Evolutionary conservation across 1,140 invertebrate species (phyloP).

Genomic region (Hormaphis cornu): DNA sequence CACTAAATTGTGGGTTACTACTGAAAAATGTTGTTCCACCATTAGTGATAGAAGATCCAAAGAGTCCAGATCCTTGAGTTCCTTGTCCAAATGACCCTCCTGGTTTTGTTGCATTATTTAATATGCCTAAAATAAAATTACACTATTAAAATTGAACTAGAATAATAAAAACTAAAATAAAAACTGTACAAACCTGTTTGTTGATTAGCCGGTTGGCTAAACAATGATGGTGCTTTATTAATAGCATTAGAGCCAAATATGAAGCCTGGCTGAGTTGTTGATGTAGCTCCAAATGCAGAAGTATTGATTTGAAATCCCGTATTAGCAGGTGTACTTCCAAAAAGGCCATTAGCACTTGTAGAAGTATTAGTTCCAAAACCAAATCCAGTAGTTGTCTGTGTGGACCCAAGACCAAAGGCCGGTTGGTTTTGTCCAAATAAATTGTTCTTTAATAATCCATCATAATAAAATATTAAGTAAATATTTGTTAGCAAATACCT

Average conservation of each 20-base stretch:
- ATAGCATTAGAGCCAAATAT: conserved; percentile 46
- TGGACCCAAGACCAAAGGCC: conserved; percentile 44
- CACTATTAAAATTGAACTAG: not conserved
- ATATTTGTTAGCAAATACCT: not conserved
- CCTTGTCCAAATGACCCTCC: conserved; percentile 50
- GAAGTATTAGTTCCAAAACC: conserved; percentile 38
- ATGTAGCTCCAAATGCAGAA: conserved; percentile 47
- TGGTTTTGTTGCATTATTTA: conserved; percentile 44
- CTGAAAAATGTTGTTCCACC: conserved; percentile 35
- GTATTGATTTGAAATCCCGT: conserved; percentile 44
- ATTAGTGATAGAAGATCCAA: conserved; percentile 34
- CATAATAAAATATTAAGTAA: too few relatives aligned
- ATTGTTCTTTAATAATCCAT: conserved; percentile 41
- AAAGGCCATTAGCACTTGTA: conserved; percentile 38
- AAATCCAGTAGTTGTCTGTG: conserved; percentile 36
- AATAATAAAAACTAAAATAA: not conserved
- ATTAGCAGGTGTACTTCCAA: conserved; percentile 44
- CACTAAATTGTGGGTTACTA: not conserved
- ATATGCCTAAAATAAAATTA: not conserved
- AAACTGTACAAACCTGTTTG: conserved; percentile 7
- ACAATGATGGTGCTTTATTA: conserved; percentile 24
- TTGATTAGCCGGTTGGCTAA: conserved; percentile 1
- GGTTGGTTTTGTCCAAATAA: conserved; percentile 46
- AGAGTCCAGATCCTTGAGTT: conserved; percentile 37
- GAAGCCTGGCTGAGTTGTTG: conserved; percentile 43